Evolutionary conservation across 2,113 vertebrate species (phyloP).

Genomic region (Catharus bicknelli): DNA sequence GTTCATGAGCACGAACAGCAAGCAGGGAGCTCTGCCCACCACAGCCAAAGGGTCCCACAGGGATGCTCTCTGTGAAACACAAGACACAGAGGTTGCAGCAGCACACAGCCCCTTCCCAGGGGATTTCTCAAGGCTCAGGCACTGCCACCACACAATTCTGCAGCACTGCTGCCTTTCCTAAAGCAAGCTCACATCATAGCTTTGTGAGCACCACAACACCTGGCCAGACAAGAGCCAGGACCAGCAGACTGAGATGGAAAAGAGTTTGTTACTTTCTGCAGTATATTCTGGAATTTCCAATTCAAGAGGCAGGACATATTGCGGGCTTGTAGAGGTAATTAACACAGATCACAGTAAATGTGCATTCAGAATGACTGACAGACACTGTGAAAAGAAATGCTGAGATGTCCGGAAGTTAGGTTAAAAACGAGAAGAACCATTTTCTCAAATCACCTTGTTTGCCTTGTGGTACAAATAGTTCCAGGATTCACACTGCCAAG

Average conservation of each 20-base stretch:
- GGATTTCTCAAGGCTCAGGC: background rate
- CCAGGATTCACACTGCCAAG: background rate
- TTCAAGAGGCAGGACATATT: background rate
- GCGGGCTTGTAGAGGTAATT: background rate
- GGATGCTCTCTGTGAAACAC: accelerated
- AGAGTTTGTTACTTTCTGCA: background rate
- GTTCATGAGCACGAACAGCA: background rate
- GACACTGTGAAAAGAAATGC: background rate
- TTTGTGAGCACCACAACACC: background rate
- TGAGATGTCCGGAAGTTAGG: background rate
- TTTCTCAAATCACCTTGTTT: background rate
- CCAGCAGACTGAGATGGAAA: background rate
- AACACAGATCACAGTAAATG: accelerated
- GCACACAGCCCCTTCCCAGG: background rate
- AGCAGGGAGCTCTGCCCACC: background rate
- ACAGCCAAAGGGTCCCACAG: background rate
- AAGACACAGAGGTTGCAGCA: background rate
- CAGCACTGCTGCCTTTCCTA: background rate
- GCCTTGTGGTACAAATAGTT: background rate
- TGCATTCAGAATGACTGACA: background rate
- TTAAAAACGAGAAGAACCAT: background rate
- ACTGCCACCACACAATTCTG: accelerated
- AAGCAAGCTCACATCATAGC: background rate
- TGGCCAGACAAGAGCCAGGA: background rate
- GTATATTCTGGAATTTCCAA: background rate